Evolutionary conservation across 2,888 invertebrate species (phyloP).

Genomic region (Lagria hirta): DNA sequence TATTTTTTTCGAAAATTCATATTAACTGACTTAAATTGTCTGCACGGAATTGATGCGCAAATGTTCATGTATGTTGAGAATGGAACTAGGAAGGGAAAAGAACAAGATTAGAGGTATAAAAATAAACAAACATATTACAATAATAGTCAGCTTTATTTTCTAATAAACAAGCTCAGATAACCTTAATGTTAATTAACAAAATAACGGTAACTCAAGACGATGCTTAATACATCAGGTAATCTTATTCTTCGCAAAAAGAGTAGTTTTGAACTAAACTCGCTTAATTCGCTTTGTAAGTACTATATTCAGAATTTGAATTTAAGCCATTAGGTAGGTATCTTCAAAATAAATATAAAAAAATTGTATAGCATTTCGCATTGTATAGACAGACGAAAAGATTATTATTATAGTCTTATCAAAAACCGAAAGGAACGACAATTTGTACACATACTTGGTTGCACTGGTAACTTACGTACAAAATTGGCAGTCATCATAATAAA

Average conservation of each 20-base stretch:
- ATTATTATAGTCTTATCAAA: constrained; percentile 43
- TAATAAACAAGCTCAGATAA: constrained; percentile 56
- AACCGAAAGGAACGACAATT: constrained; percentile 51
- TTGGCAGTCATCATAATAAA: constrained; percentile 50
- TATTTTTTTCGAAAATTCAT: too few relatives aligned
- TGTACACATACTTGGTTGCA: constrained; percentile 55
- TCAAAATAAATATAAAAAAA: constrained; percentile 44
- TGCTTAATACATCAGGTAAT: constrained; percentile 52
- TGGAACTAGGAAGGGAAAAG: too few relatives aligned
- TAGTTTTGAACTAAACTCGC: constrained; percentile 34
- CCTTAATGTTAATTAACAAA: constrained; percentile 54
- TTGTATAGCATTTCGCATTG: constrained; percentile 38
- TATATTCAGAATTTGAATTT: constrained; percentile 21
- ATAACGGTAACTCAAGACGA: constrained; percentile 56
- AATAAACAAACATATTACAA: constrained; percentile 32
- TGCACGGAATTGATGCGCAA: too few relatives aligned
- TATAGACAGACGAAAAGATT: constrained; percentile 40
- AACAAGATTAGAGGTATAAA: too few relatives aligned
- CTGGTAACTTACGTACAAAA: constrained; percentile 54
- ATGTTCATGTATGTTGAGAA: too few relatives aligned
- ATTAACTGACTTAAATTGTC: too few relatives aligned
- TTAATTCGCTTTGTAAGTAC: constrained; percentile 29
- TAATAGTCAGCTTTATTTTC: constrained; percentile 48
- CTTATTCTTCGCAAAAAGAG: constrained; percentile 39
- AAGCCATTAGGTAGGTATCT: constrained; percentile 21